These are phyloP conservation scores for Lanius collurio DNA, from an alignment of 2,113 vertebrate species.

Conservation along the genomic window DNA sequence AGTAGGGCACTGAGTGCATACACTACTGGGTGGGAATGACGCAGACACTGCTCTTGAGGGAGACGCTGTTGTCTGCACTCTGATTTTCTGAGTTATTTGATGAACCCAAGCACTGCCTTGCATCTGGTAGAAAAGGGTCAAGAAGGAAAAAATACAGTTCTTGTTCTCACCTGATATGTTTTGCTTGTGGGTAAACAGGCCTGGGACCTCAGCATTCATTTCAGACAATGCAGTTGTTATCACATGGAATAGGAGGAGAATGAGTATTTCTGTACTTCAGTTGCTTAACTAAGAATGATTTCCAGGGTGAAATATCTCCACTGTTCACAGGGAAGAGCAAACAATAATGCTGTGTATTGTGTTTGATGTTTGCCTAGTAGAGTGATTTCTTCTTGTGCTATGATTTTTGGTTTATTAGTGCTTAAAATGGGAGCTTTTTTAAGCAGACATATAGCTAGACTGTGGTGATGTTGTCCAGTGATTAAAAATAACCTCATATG, in stretches of 20 bases:
- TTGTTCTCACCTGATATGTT: not conserved
- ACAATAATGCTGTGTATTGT: not conserved
- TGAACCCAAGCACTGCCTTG: not conserved
- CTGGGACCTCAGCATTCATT: not conserved
- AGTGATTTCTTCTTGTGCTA: not conserved
- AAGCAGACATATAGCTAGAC: not conserved
- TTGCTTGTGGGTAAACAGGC: not conserved
- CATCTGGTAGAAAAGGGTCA: not conserved
- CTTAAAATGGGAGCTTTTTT: not conserved
- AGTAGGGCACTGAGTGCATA: not conserved
- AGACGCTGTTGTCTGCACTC: not conserved
- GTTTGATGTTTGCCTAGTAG: not conserved
- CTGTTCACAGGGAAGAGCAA: not conserved
- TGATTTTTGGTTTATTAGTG: not conserved
- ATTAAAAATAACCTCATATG: not conserved
- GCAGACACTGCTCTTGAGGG: not conserved
- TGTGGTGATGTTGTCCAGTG: not conserved
- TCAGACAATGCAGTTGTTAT: not conserved
- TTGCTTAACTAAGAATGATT: not conserved
- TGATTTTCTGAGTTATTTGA: not conserved
- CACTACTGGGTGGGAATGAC: not conserved
- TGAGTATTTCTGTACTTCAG: not conserved
- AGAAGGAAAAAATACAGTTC: not conserved
- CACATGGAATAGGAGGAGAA: not conserved
- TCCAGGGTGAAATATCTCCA: not conserved